Evolutionary conservation across 2,888 invertebrate species (phyloP), one percentile per base, ranked within the genome.

Genomic region (Coleophora flavipennella): DNA sequence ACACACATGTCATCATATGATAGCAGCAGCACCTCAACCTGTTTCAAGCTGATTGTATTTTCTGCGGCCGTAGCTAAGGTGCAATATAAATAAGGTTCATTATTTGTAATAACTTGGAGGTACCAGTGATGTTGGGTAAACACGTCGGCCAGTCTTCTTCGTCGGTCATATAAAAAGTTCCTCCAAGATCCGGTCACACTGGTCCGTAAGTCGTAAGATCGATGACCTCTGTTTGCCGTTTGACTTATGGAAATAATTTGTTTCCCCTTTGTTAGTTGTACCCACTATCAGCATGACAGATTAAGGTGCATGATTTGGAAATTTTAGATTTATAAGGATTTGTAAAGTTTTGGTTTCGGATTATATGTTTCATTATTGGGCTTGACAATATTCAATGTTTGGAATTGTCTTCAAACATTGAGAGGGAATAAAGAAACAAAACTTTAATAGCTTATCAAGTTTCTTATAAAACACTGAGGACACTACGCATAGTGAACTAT

Each of bases 221-320:
- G 74, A 75, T 69, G 83, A 83, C 80, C 83, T 67, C 74, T 49
- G 58, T 57, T 66, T 61, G 74, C 69, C 54, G 73, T 73, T 79
- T 80, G 78, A 75, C 79, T 79, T 83, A 81, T 83, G 80, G 75
- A 80, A 80, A 80, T 79, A 63, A 67, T 62, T 75, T 75, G 74
- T 76, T 73, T 71, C 20, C 20, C 20, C 20, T 20, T 20, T 20
- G 20, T 20, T 20, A 20, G 20, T 6, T 20, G 20, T 20, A 20
- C 20, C 20, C 3, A 20, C 20, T 20, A 20, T 20, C 20, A 20
- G 20, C 6, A 65, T 66, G 62, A 69, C 67, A 65, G 65, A 53
- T 54, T 61, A 57, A 54, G 54, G 55, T 48, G 51, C 44, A 55
- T 50, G 56, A 62, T 60, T 62, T 64, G 61, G 53, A 62, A 60